These are phyloP conservation scores for Paralinhomoeus sp. DNA, from an alignment of 2,888 invertebrate species.

Conservation along the genomic window DNA sequence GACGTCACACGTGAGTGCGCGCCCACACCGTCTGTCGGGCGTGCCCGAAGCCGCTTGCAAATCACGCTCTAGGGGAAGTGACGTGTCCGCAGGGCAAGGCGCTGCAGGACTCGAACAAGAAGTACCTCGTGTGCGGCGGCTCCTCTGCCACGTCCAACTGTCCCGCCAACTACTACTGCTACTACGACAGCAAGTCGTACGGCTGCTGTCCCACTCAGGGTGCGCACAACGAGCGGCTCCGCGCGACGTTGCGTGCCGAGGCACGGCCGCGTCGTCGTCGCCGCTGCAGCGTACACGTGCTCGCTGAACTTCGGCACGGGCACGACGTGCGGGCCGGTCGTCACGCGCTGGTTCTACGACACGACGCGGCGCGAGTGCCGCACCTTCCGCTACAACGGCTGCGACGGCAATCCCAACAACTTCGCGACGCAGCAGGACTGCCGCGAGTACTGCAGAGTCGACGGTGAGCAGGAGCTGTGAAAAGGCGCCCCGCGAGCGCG, in stretches of 20 bases:
- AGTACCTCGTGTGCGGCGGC: conserved; percentile 22
- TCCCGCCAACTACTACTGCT: conserved; percentile 23
- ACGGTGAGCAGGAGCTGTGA: conserved; percentile 7
- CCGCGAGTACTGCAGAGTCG: conserved; percentile 23
- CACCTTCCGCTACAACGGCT: conserved; percentile 23
- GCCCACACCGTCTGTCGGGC: neutral
- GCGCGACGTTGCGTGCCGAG: neutral
- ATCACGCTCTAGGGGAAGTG: conserved; percentile 18
- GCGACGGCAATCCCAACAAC: conserved; percentile 25
- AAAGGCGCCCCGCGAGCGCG: neutral
- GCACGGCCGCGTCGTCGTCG: neutral
- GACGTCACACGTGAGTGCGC: conserved; percentile 14
- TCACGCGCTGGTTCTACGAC: conserved; percentile 23
- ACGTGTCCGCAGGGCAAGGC: conserved; percentile 24
- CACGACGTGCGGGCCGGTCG: conserved; percentile 21
- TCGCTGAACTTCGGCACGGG: conserved; percentile 21
- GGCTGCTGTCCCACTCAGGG: conserved; percentile 24
- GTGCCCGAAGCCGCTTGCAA: too few species aligned
- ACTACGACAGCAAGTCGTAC: conserved; percentile 23
- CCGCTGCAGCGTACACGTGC: conserved; percentile 20
- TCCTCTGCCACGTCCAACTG: conserved; percentile 17
- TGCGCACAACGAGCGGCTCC: neutral
- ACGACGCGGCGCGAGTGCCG: conserved; percentile 12
- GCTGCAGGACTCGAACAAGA: conserved; percentile 21
- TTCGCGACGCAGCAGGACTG: conserved; percentile 21